Conservation (phyloP, 2,113 vertebrate species). For the Strigops habroptila region DNA sequence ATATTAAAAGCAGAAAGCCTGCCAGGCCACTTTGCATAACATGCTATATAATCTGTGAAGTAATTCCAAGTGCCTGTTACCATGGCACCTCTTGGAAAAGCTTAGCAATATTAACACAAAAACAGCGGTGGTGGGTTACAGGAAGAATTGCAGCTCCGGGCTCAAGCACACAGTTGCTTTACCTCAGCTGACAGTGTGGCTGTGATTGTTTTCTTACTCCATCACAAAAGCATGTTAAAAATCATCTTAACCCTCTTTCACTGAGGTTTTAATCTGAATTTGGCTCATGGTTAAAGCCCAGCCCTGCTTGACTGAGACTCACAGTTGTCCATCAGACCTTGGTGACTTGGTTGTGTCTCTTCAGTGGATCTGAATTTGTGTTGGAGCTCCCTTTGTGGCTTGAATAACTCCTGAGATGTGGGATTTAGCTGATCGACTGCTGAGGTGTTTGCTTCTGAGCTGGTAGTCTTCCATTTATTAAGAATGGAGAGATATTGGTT, state of each 20-base stretch:
- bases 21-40: not conserved
- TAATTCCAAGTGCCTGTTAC: slow-evolving; percentile 38
- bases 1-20: slow-evolving; percentile 14
- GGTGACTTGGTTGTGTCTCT: not conserved
- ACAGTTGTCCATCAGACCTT: not conserved
- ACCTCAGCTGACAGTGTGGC: not conserved
- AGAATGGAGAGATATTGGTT: not conserved
- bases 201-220: not conserved
- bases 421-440: not conserved
- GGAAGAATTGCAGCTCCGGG: not conserved
- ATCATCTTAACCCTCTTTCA: not conserved
- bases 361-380: not conserved
- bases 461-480: not conserved
- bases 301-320: not conserved
- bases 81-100: slow-evolving; percentile 33
- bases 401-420: not conserved
- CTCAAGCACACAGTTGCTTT: not conserved
- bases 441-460: not conserved
- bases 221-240: not conserved
- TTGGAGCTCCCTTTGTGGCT: not conserved
- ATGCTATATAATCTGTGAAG: not conserved
- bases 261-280: not conserved
- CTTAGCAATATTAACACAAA: not conserved
- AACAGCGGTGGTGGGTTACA: not conserved
- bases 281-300: not conserved